phyloP scores from a whole-genome alignment of 92 coral and sea anemone species.

The Plumapathes pennacea region DNA sequence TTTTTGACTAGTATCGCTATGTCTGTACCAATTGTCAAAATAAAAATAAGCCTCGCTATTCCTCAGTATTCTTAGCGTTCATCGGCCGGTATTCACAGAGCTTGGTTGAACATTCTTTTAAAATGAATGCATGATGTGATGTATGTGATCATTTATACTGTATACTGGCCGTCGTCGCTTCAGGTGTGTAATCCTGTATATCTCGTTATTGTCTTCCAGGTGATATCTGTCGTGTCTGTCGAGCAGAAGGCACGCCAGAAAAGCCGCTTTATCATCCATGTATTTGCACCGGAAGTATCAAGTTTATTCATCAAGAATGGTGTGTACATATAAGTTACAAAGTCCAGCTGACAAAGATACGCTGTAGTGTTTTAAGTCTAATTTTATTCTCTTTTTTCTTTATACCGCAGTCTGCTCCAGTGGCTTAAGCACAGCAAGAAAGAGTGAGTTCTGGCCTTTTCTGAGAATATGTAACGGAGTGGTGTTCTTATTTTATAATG shows the following conservation, averaged over 20 bases:
- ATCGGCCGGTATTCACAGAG: no score
- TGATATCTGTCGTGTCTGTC: slow-evolving; percentile 96
- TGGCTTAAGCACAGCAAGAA: slow-evolving; percentile 99
- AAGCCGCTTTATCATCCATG: slow-evolving; percentile 93
- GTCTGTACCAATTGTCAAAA: no score
- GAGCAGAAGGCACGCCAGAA: slow-evolving; percentile 95
- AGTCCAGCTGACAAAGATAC: neutral
- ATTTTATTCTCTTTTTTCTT: neutral
- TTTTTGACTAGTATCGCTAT: neutral
- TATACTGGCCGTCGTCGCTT: neutral
- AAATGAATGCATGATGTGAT: slow-evolving; percentile 1
- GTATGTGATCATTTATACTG: neutral
- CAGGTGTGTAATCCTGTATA: slow-evolving; percentile 1
- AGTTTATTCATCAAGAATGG: slow-evolving; percentile 97
- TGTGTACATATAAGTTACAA: slow-evolving; percentile 19
- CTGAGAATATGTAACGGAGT: neutral
- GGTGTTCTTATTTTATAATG: neutral
- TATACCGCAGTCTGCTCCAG: slow-evolving; percentile 72
- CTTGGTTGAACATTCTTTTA: neutral
- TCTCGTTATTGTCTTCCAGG: slow-evolving; percentile 28
- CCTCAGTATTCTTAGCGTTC: no score
- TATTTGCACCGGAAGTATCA: slow-evolving; percentile 97
- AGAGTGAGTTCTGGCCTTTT: slow-evolving; percentile 72
- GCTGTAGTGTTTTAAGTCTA: neutral
- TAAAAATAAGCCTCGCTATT: no score